phyloP scores from a whole-genome alignment of 2,113 vertebrate species.

The Saccopteryx leptura region DNA sequence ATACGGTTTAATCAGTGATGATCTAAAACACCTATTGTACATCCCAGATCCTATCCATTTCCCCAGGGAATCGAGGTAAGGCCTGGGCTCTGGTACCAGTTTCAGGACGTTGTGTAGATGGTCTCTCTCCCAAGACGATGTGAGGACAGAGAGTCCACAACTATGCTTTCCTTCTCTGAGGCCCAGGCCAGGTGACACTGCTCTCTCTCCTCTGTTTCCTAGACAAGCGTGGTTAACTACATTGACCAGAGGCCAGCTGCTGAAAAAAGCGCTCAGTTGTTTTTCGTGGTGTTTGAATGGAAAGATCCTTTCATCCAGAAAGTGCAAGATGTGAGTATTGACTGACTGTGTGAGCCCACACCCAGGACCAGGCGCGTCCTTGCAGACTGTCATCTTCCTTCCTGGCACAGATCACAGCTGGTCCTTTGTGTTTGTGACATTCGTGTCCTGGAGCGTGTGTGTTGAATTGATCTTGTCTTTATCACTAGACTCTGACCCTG shows the following conservation, averaged over 20 bases:
- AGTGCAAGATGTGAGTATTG: constrained; percentile 94
- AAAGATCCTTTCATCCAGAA: constrained; percentile 97
- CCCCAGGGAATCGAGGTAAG: not conserved
- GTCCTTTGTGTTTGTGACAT: not conserved
- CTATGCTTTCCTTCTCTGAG: accelerated
- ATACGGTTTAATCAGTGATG: not conserved
- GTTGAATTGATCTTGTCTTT: not conserved
- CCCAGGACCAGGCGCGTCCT: not conserved
- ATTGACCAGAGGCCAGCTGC: constrained; percentile 91
- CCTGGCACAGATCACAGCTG: not conserved
- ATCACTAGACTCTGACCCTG: not conserved
- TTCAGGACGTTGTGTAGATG: not conserved
- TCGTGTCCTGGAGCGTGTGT: not conserved
- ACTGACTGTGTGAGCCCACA: not conserved
- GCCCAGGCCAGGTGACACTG: not conserved
- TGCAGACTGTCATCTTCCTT: not conserved
- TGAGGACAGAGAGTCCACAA: not conserved
- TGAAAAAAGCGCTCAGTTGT: constrained; percentile 92
- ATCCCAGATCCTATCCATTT: not conserved
- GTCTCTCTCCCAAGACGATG: not conserved
- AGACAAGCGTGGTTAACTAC: constrained; percentile 98
- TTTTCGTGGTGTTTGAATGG: constrained; percentile 98
- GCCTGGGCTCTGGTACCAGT: not conserved
- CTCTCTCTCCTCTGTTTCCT: not conserved
- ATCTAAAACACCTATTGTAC: accelerated